A percentile compares a stretch with the other conserved stretches of the same genome.
Evolutionary conservation across 2,797 vertebrate genomes (phyloP).

Genomic region (Crocidura indochinensis): DNA sequence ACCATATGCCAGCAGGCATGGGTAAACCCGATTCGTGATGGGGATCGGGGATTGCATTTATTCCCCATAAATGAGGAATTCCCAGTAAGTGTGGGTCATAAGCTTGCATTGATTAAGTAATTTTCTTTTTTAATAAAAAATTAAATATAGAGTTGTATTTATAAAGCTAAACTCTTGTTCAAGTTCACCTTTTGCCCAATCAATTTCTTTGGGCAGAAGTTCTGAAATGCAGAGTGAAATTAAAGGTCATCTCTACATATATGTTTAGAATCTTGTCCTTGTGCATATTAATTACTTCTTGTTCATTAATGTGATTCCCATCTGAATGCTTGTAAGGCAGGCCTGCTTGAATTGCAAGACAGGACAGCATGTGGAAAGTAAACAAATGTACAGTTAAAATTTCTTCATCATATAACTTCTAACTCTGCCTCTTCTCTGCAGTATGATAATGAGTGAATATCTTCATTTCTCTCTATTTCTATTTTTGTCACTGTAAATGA

Average conservation of each 20-base stretch:
- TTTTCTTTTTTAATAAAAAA: too few relatives aligned
- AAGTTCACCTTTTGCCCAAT: too few relatives aligned
- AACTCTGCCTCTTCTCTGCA: background rate
- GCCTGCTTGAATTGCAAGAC: slow-evolving; percentile 71
- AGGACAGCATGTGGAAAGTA: background rate
- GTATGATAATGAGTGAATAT: fast-evolving
- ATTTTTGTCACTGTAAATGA: background rate
- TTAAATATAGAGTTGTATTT: too few relatives aligned
- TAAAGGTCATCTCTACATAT: slow-evolving; percentile 76
- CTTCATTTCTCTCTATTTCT: background rate
- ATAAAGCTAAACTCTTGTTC: too few relatives aligned
- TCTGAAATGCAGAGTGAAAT: background rate
- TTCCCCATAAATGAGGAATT: too few relatives aligned
- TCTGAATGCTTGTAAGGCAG: slow-evolving; percentile 67
- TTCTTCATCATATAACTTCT: slow-evolving; percentile 42
- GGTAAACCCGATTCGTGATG: too few relatives aligned
- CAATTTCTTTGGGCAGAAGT: too few relatives aligned
- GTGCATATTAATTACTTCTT: slow-evolving; percentile 76
- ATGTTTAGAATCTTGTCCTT: slow-evolving; percentile 62
- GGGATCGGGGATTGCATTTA: too few relatives aligned
- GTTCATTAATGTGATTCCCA: slow-evolving; percentile 75
- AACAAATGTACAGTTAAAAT: background rate
- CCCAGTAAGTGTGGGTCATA: too few relatives aligned
- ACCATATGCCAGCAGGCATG: too few relatives aligned
- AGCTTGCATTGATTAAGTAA: too few relatives aligned